Conservation (phyloP, 1,140 invertebrate species). For the Pseudobourletiella spinata region DNA sequence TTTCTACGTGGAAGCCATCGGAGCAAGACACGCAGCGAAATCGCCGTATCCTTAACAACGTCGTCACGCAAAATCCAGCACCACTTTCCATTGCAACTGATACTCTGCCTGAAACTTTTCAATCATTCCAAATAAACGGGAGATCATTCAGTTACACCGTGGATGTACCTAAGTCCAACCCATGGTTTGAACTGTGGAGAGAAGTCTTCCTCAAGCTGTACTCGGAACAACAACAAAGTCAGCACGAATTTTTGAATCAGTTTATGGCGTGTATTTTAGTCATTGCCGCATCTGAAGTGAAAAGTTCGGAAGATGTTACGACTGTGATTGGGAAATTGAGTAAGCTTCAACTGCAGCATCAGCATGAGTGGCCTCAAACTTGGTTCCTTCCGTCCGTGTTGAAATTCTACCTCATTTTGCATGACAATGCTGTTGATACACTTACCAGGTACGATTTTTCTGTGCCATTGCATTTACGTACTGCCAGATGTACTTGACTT, state of each 20-base stretch:
- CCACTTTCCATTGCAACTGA: constrained; percentile 9
- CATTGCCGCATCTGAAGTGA: constrained; percentile 62
- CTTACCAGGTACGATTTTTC: constrained; percentile 62
- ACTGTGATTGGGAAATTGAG: constrained; percentile 24
- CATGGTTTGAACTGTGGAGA: constrained; percentile 96
- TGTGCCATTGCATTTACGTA: neutral
- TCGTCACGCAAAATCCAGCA: constrained; percentile 10
- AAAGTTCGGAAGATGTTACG: constrained; percentile 23
- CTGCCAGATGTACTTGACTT: too few species aligned
- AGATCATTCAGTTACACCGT: constrained; percentile 41
- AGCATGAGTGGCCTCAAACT: constrained; percentile 26
- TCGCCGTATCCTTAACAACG: constrained; percentile 12
- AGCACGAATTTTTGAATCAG: constrained; percentile 92
- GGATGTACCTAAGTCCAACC: constrained; percentile 62
- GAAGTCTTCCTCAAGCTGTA: constrained; percentile 62
- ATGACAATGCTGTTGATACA: constrained; percentile 45
- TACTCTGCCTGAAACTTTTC: neutral
- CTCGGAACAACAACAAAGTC: constrained; percentile 25
- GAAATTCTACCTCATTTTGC: constrained; percentile 34
- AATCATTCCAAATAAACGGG: neutral
- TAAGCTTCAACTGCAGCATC: constrained; percentile 33
- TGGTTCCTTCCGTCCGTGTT: constrained; percentile 31
- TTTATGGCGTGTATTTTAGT: constrained; percentile 82
- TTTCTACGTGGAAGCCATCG: constrained; percentile 25
- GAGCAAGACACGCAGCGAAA: constrained; percentile 17